These are phyloP conservation scores for Genyomyrus donnyi DNA, from an alignment of 2,113 vertebrate genomes.

Conservation along the genomic window DNA sequence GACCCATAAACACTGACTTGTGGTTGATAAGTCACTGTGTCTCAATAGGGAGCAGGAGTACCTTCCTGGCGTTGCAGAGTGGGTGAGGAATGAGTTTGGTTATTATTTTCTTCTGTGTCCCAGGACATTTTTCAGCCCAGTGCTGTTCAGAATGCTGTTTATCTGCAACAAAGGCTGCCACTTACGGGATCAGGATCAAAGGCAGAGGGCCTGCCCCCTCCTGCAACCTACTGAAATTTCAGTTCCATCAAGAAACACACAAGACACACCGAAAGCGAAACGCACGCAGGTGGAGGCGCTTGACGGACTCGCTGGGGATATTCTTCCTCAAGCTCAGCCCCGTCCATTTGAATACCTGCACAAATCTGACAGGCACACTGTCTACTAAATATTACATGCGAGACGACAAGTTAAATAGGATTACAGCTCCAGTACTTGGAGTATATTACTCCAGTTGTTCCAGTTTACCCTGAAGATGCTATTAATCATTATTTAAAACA, in stretches of 20 bases:
- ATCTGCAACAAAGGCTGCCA: background rate
- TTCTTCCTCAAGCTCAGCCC: background rate
- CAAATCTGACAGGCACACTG: slow-evolving; percentile 1
- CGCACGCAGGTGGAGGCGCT: background rate
- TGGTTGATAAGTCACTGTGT: background rate
- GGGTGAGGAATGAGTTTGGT: background rate
- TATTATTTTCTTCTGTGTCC: background rate
- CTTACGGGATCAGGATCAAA: background rate
- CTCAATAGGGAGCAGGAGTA: background rate
- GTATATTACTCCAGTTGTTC: slow-evolving; percentile 3
- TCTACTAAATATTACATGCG: background rate
- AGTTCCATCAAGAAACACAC: background rate
- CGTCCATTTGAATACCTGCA: background rate
- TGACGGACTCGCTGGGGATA: background rate
- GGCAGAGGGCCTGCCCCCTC: background rate
- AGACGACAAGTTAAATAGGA: background rate
- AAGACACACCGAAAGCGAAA: background rate
- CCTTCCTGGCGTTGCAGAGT: background rate
- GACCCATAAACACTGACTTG: background rate
- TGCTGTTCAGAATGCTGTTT: background rate
- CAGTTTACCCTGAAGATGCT: slow-evolving; percentile 17
- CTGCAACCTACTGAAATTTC: background rate
- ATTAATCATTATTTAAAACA: slow-evolving; percentile 19
- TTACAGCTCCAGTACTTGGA: background rate
- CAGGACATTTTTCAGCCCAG: background rate